A percentile compares a stretch with the other conserved stretches of the same genome.
Evolutionary conservation across 2,113 vertebrate genomes (phyloP).

Genomic region (Sisor rabdophorus): DNA sequence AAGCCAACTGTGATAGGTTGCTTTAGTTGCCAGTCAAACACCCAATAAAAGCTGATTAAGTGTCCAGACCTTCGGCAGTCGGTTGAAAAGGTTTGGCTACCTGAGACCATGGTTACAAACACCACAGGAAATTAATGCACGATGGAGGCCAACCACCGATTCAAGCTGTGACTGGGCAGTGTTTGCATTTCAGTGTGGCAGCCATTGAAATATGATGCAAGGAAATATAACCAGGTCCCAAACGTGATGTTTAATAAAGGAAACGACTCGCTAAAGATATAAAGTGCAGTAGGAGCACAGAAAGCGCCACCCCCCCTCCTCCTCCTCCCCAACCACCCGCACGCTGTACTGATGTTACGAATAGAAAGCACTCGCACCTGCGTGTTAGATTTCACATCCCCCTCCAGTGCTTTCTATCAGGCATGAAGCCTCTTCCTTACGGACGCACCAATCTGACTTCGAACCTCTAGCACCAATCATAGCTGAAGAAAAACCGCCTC

Average conservation of each 20-base stretch:
- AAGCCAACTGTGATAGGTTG: no score
- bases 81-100: no score
- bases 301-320: background rate
- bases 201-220: background rate
- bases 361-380: background rate
- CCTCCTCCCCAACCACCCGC: no score
- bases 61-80: no score
- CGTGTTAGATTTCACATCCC: background rate
- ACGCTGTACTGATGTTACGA: background rate
- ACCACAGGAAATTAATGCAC: no score
- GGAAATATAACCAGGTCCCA: no score
- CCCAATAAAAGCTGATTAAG: no score
- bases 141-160: background rate
- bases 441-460: background rate
- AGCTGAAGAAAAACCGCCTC: background rate
- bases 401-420: background rate
- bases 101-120: background rate
- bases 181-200: conserved; percentile 6
- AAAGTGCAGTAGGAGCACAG: background rate
- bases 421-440: background rate
- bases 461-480: background rate
- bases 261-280: background rate
- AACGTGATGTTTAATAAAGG: background rate
- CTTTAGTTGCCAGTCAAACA: no score
- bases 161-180: background rate